phyloP scores from a whole-genome alignment of 2,797 vertebrate species.

The Columba guinea region DNA sequence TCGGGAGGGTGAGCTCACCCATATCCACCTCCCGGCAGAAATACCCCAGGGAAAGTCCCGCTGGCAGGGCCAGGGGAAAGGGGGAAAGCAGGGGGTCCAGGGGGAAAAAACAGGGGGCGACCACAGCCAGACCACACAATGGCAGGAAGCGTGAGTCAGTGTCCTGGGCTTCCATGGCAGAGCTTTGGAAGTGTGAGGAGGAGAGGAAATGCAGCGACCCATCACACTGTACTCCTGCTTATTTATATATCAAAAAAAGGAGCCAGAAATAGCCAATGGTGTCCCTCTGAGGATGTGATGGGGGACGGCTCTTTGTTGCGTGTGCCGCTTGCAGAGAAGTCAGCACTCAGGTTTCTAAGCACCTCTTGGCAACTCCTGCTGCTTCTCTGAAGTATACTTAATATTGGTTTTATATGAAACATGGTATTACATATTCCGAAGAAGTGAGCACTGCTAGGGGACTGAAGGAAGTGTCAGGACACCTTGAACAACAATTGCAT shows the following conservation, averaged over 20 bases:
- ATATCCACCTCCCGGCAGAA: background rate
- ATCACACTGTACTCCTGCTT: too few relatives aligned
- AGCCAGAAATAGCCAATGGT: background rate
- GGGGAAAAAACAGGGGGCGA: too few relatives aligned
- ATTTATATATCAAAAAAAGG: background rate
- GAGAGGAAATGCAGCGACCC: rapidly evolving
- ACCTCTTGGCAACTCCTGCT: background rate
- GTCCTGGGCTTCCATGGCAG: rapidly evolving
- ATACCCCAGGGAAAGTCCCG: background rate
- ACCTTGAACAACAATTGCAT: too few relatives aligned
- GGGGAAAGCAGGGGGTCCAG: too few relatives aligned
- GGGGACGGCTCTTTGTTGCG: rapidly evolving
- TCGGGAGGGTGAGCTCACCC: background rate
- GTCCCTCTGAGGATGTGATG: background rate
- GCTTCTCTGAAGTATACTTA: background rate
- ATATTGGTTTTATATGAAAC: background rate
- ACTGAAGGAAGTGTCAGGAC: background rate
- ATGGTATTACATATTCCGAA: background rate
- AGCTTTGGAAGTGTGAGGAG: too few relatives aligned
- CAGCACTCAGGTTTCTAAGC: rapidly evolving
- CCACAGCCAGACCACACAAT: too few relatives aligned
- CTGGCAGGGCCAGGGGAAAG: too few relatives aligned
- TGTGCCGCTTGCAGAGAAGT: background rate
- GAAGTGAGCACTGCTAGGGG: background rate
- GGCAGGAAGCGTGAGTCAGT: background rate